A percentile compares a stretch with the other conserved stretches of the same genome.
phyloP scores from a whole-genome alignment of 2,113 vertebrate genomes.

The Anser brachyrhynchus region DNA sequence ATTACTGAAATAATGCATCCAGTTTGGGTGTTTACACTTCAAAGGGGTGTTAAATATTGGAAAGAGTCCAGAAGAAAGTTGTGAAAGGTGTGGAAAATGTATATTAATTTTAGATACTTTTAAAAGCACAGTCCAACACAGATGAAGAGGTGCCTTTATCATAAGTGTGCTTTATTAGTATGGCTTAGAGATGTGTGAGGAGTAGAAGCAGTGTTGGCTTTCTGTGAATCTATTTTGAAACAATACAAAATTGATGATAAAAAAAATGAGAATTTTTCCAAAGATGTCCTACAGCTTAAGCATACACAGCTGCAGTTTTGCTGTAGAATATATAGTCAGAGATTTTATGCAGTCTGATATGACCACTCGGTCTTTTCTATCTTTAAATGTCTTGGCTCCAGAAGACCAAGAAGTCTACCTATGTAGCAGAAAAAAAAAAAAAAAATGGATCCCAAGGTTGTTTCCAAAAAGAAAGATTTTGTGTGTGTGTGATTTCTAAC shows the following conservation, averaged over 20 bases:
- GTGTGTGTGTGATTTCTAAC: neutral
- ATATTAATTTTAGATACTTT: neutral
- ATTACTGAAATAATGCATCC: neutral
- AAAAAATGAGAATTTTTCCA: neutral
- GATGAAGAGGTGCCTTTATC: neutral
- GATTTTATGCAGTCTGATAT: neutral
- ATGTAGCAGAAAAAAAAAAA: neutral
- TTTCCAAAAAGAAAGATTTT: neutral
- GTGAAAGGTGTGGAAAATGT: neutral
- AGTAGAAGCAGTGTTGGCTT: neutral
- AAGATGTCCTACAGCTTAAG: neutral
- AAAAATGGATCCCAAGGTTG: neutral
- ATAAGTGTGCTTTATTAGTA: rapidly evolving
- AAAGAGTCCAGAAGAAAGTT: neutral
- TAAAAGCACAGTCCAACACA: neutral
- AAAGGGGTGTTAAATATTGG: neutral
- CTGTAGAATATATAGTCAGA: neutral
- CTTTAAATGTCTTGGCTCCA: neutral
- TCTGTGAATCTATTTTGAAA: neutral
- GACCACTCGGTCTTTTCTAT: neutral
- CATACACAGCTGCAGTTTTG: neutral
- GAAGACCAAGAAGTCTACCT: neutral
- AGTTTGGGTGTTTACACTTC: neutral
- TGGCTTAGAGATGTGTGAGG: neutral
- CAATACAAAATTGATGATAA: neutral